Evolutionary conservation across 2,888 invertebrate species (phyloP).

Genomic region (Chymomyza caudatula): DNA sequence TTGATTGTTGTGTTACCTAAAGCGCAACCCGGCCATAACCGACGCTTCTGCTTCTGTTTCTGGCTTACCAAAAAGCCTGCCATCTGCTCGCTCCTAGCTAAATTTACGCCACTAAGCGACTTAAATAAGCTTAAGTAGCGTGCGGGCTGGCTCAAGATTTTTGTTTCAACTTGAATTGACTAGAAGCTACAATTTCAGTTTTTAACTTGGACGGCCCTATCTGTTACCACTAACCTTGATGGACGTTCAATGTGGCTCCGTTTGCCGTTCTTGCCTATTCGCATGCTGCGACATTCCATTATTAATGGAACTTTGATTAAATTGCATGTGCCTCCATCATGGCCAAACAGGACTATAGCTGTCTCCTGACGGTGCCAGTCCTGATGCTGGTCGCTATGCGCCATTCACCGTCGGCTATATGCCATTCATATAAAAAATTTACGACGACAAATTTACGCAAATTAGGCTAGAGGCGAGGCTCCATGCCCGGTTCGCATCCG

Average conservation of each 20-base stretch:
- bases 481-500: slow-evolving; percentile 23
- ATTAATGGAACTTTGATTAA: slow-evolving; percentile 70
- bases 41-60: background rate
- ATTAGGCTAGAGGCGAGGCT: slow-evolving; percentile 32
- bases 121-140: slow-evolving; percentile 58
- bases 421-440: slow-evolving; percentile 32
- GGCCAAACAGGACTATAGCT: background rate
- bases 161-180: slow-evolving; percentile 2
- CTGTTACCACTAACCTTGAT: too few species aligned
- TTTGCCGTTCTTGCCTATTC: background rate
- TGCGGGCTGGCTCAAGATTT: slow-evolving; percentile 1
- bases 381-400: background rate
- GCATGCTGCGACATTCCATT: slow-evolving; percentile 49
- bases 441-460: slow-evolving; percentile 60
- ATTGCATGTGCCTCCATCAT: slow-evolving; percentile 39
- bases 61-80: too few species aligned
- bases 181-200: slow-evolving; percentile 40
- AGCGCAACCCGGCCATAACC: background rate
- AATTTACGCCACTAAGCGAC: slow-evolving; percentile 24
- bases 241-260: too few species aligned
- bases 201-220: background rate
- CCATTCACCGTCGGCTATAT: background rate
- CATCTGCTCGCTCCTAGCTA: background rate
- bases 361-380: background rate
- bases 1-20: slow-evolving; percentile 51